Base-by-base conservation (phyloP, 2,797 vertebrate species). In the Pseudomugil gertrudae region DNA sequence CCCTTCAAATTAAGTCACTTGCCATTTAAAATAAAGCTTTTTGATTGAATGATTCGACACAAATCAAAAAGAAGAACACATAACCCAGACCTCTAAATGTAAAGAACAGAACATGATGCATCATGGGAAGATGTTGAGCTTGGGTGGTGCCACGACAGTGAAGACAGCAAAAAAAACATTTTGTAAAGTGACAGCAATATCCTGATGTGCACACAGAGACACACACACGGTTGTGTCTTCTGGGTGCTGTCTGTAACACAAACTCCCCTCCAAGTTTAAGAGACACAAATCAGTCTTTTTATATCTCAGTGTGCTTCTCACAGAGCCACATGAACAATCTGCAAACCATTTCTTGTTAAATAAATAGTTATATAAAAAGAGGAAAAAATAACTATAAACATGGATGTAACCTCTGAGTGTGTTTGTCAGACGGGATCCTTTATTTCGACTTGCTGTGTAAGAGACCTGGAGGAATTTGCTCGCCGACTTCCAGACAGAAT, bases 141-240 rank as follows among this genome's bases (percentile, higher is more conserved):
- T 62, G 30, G 66, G 21, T 66, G 65, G 54, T 69, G 64, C 53
- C 55, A 74, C 26, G 67, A 55, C 51, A 53, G 68, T 67, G 27
- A 78, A 66, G 48, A 73, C 21, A 38, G 55, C 48, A 43, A 72
- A 4, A 38, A 14, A 70, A 50, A 84, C 66, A 43, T 72, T 73
- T 69, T 74, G 65, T 26, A 65, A 69, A 64, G 23, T 85, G 84
- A 85, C 74, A 82, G 83, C 67, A 76, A 80, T 79, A 80, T 79
- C 64, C 71, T 76, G 59, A 79, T 69, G 64, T 70, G 67, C 64
- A 74, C 35, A 80, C 32, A 60, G 38, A 60, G 45, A 74, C 17
- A 62, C 14, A 51, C 29, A 3, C 36, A 3, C 36, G 68, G 62
- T 71, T 80, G 77, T 84, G 72, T 84, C 76, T 82, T 80, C 76